Conservation (phyloP, 2,888 invertebrate genomes). For the Maniola hyperantus region DNA sequence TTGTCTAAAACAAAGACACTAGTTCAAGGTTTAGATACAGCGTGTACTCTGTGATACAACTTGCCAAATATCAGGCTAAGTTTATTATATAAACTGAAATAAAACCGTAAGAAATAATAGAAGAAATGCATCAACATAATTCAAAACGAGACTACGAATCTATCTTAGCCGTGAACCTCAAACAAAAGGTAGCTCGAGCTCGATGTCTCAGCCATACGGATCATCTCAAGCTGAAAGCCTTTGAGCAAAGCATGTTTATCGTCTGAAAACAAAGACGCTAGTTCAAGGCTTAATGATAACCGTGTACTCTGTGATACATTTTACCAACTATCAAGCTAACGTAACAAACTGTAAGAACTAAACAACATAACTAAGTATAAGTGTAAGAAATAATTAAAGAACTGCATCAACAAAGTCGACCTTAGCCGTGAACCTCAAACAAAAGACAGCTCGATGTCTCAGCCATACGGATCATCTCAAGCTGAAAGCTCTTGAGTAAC, state of each 20-base stretch:
- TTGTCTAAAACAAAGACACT: constrained; percentile 71
- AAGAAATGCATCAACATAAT: no score
- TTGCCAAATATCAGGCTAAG: no score
- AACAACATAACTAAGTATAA: no score
- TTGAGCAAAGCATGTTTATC: constrained; percentile 43
- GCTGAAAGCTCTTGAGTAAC: constrained; percentile 42
- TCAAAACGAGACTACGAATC: no score
- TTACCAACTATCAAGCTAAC: no score
- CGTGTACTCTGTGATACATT: no score
- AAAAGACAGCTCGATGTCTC: constrained; percentile 59
- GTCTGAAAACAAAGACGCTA: no score
- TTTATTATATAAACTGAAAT: no score
- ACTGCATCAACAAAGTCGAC: not conserved
- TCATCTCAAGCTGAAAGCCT: constrained; percentile 35
- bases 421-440: constrained; percentile 53
- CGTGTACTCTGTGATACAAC: constrained; percentile 47
- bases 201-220: constrained; percentile 59
- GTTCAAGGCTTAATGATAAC: no score
- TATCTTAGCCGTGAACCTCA: constrained; percentile 48
- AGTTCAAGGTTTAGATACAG: constrained; percentile 67
- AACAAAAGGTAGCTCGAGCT: constrained; percentile 60
- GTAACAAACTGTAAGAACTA: no score
- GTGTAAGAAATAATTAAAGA: no score
- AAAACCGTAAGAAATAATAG: no score
- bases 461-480: constrained; percentile 53